These are phyloP conservation scores for Blennius ocellaris DNA, from an alignment of 2,113 vertebrate species.

Conservation along the genomic window DNA sequence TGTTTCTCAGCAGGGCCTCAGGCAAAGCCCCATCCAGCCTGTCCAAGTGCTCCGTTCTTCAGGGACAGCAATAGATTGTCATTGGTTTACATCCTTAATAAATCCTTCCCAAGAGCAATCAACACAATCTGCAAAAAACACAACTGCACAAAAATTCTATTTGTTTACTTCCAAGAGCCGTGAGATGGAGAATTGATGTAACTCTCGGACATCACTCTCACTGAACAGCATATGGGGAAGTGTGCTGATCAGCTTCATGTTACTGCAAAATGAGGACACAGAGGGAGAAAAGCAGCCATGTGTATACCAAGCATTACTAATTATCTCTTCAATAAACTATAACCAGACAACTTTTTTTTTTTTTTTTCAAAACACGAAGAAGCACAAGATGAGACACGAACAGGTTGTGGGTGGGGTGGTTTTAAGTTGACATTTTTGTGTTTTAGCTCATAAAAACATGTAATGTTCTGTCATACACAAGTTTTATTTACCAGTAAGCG, in stretches of 20 bases:
- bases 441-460: background rate
- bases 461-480: background rate
- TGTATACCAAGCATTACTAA: background rate
- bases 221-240: background rate
- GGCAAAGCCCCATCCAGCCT: conserved; percentile 54
- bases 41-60: conserved; percentile 53
- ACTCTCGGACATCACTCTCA: conserved; percentile 8
- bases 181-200: conserved; percentile 14
- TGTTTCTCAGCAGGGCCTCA: conserved; percentile 52
- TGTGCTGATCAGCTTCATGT: conserved; percentile 2
- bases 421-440: background rate
- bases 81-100: conserved; percentile 31
- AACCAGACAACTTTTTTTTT: background rate
- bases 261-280: background rate
- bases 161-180: conserved; percentile 51
- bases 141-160: conserved; percentile 26
- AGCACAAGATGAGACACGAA: background rate
- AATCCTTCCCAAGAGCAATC: conserved; percentile 56
- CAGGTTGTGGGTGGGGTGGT: background rate
- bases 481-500: background rate
- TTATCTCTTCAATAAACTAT: background rate
- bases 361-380: background rate
- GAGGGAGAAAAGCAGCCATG: background rate
- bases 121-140: conserved; percentile 39
- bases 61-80: conserved; percentile 48